Percentiles rank a stretch among this genome's conserved stretches.
These are phyloP conservation scores for Solen grandis DNA, from an alignment of 1,140 invertebrate species.

Conservation along the genomic window DNA sequence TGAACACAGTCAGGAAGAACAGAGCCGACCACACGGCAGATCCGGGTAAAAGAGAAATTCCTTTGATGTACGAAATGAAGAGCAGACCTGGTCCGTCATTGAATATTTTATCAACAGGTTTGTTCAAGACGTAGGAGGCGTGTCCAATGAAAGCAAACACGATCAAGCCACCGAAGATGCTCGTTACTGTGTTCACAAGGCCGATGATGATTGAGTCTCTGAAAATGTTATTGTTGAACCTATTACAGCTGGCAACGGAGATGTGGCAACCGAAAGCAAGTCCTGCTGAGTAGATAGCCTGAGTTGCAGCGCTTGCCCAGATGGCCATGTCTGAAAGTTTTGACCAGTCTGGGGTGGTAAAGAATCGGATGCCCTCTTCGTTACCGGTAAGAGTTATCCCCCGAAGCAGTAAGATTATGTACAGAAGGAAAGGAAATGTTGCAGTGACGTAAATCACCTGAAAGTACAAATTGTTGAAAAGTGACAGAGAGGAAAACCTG, in stretches of 20 bases:
- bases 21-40: conserved; percentile 2
- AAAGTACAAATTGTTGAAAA: too few relatives aligned
- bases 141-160: conserved; percentile 23
- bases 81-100: conserved; percentile 5
- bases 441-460: conserved; percentile 91
- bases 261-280: not conserved
- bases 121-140: not conserved
- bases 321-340: conserved; percentile 9
- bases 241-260: conserved; percentile 11
- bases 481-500: too few relatives aligned
- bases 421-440: conserved; percentile 91
- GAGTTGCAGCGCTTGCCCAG: conserved; percentile 13
- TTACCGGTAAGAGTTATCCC: conserved; percentile 1
- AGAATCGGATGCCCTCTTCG: not conserved
- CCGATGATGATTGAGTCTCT: not conserved
- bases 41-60: conserved; percentile 2
- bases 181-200: conserved; percentile 14
- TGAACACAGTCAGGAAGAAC: conserved; percentile 27
- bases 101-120: not conserved
- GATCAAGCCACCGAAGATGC: conserved; percentile 11
- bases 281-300: conserved; percentile 22
- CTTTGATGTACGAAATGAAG: conserved; percentile 22
- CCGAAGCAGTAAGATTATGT: conserved; percentile 87
- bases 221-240: conserved; percentile 13
- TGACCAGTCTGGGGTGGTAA: not conserved